Evolutionary conservation across 2,797 vertebrate genomes (phyloP).

Genomic region (Spinibarbus caldwelli): DNA sequence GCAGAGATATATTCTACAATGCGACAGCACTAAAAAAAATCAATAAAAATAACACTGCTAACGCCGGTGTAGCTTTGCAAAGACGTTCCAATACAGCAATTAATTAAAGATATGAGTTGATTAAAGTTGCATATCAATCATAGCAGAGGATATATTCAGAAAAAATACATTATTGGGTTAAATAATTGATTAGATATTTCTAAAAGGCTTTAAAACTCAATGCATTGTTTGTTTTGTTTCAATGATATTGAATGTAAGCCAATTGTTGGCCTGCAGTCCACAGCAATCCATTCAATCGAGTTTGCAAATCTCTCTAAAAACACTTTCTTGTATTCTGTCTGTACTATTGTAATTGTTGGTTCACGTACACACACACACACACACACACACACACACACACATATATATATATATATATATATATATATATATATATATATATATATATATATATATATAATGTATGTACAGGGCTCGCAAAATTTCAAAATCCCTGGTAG

Average conservation of each 20-base stretch:
- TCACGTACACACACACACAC: too few relatives aligned
- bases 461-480: too few relatives aligned
- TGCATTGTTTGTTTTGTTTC: background rate
- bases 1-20: background rate
- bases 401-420: too few relatives aligned
- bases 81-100: background rate
- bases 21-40: background rate
- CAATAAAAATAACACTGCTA: too few relatives aligned
- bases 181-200: background rate
- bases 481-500: too few relatives aligned
- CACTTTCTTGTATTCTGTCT: too few relatives aligned
- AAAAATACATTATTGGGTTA: background rate
- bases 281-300: background rate
- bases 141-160: background rate
- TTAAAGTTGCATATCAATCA: background rate
- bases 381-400: too few relatives aligned
- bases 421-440: too few relatives aligned
- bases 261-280: background rate
- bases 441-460: too few relatives aligned
- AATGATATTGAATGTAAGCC: background rate
- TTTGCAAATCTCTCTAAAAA: background rate
- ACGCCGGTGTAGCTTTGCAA: background rate
- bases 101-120: background rate
- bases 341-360: background rate
- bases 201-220: background rate